Conservation (phyloP, 2,888 invertebrate genomes). For the Anagyrus pseudococci region DNA sequence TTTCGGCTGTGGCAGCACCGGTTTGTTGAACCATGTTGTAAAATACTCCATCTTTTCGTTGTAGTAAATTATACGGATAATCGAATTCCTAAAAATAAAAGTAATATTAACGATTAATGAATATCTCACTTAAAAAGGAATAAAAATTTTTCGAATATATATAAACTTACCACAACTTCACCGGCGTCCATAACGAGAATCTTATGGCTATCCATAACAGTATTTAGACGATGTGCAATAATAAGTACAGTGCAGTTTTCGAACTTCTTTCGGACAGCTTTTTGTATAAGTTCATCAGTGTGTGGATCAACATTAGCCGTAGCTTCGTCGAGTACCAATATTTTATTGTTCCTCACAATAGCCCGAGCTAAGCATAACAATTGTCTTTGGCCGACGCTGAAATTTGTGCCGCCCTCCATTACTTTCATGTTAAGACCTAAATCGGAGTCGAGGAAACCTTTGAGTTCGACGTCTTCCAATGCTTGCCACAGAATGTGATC, state of each 20-base stretch:
- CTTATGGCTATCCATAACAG: conserved; percentile 69
- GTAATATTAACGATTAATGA: not conserved
- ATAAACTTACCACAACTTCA: conserved; percentile 52
- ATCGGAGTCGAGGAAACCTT: conserved; percentile 68
- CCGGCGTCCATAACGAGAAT: conserved; percentile 67
- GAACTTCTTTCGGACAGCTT: conserved; percentile 66
- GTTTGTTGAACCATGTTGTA: conserved; percentile 74
- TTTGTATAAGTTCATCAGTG: conserved; percentile 67
- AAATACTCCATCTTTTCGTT: conserved; percentile 68
- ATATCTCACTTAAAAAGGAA: no score
- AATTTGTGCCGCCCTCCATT: conserved; percentile 80
- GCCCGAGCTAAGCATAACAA: conserved; percentile 88
- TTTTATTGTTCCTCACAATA: conserved; percentile 82
- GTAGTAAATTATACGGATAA: conserved; percentile 73
- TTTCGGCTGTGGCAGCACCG: conserved; percentile 62
- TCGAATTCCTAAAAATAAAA: conserved; percentile 69
- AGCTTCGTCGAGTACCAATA: conserved; percentile 89
- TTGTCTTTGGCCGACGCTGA: conserved; percentile 92
- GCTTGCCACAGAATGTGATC: conserved; percentile 65
- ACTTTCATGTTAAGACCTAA: conserved; percentile 71
- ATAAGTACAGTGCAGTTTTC: conserved; percentile 67
- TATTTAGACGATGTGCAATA: conserved; percentile 69
- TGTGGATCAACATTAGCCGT: conserved; percentile 92
- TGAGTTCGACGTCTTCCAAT: conserved; percentile 74
- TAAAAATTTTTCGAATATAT: no score